Conservation (phyloP, 2,113 vertebrate genomes). For the Mandrillus leucophaeus region DNA sequence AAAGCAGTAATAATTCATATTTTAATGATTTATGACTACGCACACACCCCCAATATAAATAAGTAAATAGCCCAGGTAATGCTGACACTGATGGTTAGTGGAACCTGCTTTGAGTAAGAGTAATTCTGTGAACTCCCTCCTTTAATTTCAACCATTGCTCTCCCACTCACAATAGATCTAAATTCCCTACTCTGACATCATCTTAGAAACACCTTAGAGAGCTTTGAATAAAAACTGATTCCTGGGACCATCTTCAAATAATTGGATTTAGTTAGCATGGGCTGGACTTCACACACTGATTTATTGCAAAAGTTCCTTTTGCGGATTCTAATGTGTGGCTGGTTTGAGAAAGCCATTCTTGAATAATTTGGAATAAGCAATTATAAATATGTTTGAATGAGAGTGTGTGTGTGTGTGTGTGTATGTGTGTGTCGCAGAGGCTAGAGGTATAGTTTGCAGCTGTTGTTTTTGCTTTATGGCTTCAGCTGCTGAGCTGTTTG, state of each 20-base stretch:
- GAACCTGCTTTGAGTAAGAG: not conserved
- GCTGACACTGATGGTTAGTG: not conserved
- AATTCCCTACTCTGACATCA: not conserved
- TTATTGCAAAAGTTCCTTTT: not conserved
- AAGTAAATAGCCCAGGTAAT: not conserved
- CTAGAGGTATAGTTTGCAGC: not conserved
- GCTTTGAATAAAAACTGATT: not conserved
- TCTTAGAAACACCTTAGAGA: not conserved
- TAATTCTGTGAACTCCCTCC: not conserved
- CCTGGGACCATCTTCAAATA: not conserved
- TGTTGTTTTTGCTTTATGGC: slow-evolving; percentile 3
- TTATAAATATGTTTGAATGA: not conserved
- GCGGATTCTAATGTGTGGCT: not conserved
- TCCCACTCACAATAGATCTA: not conserved
- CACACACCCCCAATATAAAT: not conserved
- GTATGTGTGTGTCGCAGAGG: not conserved
- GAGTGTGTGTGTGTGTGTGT: not conserved
- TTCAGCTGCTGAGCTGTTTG: slow-evolving; percentile 32
- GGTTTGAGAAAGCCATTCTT: not conserved
- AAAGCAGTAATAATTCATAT: not conserved
- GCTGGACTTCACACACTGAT: not conserved
- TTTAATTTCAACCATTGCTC: not conserved
- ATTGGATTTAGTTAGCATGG: not conserved
- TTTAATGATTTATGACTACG: not conserved
- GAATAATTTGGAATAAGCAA: slow-evolving; percentile 12